Base-by-base conservation (phyloP, 2,888 invertebrate species). In the Andrena marginata region DNA sequence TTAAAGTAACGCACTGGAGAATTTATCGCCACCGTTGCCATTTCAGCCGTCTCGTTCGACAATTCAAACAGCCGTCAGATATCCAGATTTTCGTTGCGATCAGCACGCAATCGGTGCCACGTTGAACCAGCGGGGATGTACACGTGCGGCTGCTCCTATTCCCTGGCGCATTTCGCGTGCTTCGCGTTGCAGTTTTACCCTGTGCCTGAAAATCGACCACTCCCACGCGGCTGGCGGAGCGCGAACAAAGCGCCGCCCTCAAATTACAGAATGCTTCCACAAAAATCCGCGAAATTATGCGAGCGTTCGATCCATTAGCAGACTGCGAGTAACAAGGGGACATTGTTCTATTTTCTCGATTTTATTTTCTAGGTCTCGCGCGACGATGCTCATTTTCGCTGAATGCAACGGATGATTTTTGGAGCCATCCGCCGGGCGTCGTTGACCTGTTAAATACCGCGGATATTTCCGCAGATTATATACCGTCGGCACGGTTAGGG, bases 121-220 rank as follows among this genome's bases (percentile, higher is more conserved):
- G 65, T 79, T 73, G 31, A 74, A 76, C 29, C 23, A 20, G 49
- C 20, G 56, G 48, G 69, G 33, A 60, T 69, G 63, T 20, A 56
- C 56, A 33, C 69, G 68, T 68, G 51, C 62, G 42, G n/a, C 16
- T 33, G 54, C 60, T 49, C 70, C 70, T 49, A 69, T 81, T 74
- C 51, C 23, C 20, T 42, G 49, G 7, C 23, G 64, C 69, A 63
- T 80, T 78, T 64, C 42, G 29, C 60, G 29, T 42, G 59, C 78
- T 78, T 64, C 42, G 29, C 60, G 29, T 42, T 20, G 5, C 20
- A 6, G 16, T 42, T 42, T 42, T 42, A 42, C 16, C 42, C 16
- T 5, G 42, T 16, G 42, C 42, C 42, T 23, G 23, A 54, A 54
- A 54, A 20, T 54, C 20, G 54, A 54, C 54, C 54, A 23, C 51